phyloP scores from a whole-genome alignment of 2,797 vertebrate species.

The Typhlichthys subterraneus region DNA sequence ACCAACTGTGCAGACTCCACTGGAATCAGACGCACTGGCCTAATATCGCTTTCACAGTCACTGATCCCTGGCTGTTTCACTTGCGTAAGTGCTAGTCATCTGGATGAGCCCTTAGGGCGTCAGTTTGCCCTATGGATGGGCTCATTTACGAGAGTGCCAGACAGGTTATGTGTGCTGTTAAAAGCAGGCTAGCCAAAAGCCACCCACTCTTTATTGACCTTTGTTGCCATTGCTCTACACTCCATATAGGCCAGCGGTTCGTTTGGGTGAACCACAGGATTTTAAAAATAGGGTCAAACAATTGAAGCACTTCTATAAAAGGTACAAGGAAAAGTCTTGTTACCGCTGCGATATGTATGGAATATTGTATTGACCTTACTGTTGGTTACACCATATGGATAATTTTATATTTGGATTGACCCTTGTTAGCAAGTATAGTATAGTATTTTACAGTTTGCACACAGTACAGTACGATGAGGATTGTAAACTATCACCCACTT shows the following conservation, averaged over 20 bases:
- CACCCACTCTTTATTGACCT: neutral
- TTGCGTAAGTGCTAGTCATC: slow-evolving; percentile 30
- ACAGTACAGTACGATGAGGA: too few relatives aligned
- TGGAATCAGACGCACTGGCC: neutral
- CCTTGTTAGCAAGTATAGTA: neutral
- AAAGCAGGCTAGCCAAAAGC: neutral
- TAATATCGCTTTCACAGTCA: neutral
- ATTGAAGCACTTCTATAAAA: too few relatives aligned
- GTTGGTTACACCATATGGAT: neutral
- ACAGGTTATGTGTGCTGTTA: slow-evolving; percentile 3
- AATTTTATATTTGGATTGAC: neutral
- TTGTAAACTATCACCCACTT: too few relatives aligned
- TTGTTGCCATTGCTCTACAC: too few relatives aligned
- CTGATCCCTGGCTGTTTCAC: slow-evolving; percentile 28
- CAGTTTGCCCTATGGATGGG: slow-evolving; percentile 32
- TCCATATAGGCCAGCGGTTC: too few relatives aligned
- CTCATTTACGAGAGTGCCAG: slow-evolving; percentile 27
- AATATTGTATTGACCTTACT: neutral
- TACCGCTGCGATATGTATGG: slow-evolving; percentile 5
- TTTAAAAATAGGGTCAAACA: too few relatives aligned
- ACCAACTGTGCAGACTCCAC: slow-evolving; percentile 12
- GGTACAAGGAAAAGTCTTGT: too few relatives aligned
- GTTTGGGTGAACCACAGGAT: too few relatives aligned
- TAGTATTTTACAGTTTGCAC: too few relatives aligned
- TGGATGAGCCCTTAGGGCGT: slow-evolving; percentile 40